Percentiles rank a stretch among this genome's conserved stretches.
Evolutionary conservation across 2,113 vertebrate species (phyloP).

Genomic region (Vulpes ferrilata): DNA sequence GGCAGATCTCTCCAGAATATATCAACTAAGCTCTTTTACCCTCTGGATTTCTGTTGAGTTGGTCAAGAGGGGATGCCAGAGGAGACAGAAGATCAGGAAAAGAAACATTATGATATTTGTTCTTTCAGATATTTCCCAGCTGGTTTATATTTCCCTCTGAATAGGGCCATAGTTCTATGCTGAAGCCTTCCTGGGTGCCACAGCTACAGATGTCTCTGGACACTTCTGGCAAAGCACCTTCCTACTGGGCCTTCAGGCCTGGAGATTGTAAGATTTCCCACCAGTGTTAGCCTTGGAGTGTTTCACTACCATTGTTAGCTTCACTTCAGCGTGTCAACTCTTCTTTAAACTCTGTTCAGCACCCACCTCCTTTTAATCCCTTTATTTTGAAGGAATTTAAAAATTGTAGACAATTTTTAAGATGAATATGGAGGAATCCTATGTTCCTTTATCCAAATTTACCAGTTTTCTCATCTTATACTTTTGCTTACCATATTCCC

Average conservation of each 20-base stretch:
- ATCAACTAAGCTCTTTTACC: background rate
- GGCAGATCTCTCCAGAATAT: too few relatives aligned
- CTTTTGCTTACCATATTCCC: background rate
- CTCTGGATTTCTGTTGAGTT: background rate
- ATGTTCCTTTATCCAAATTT: background rate
- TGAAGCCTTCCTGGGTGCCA: fast-evolving
- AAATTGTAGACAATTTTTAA: background rate
- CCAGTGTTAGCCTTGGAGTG: fast-evolving
- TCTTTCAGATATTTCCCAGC: background rate
- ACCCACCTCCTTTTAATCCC: background rate
- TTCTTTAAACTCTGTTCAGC: background rate
- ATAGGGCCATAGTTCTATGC: fast-evolving
- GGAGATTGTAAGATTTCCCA: background rate
- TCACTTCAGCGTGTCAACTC: background rate
- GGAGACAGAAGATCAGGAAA: background rate
- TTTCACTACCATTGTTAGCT: background rate
- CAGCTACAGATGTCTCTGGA: background rate
- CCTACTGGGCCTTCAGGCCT: background rate
- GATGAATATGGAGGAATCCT: background rate
- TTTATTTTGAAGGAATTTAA: background rate
- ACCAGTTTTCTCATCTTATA: background rate
- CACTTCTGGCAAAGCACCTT: background rate
- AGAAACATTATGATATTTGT: background rate
- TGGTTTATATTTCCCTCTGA: background rate
- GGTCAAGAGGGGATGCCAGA: background rate